Conservation (phyloP, 2,888 invertebrate species). For the Odontocolon sp. region DNA sequence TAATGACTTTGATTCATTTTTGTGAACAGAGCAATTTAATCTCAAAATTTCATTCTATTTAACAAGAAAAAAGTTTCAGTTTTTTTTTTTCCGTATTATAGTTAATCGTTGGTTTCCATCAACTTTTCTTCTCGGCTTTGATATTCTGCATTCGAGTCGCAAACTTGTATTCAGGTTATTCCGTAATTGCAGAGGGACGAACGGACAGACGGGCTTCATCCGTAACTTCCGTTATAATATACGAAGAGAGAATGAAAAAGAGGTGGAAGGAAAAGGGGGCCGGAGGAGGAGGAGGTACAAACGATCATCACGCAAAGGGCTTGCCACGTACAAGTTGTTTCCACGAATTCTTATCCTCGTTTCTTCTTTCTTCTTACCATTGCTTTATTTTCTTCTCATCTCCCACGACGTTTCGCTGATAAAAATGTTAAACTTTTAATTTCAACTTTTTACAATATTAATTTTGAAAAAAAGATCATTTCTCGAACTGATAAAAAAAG, state of each 20-base stretch:
- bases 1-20: too few relatives aligned
- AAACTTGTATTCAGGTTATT: conserved; percentile 42
- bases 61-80: too few relatives aligned
- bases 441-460: background rate
- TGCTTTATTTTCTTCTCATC: conserved; percentile 8
- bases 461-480: background rate
- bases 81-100: too few relatives aligned
- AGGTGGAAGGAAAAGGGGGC: conserved; percentile 7
- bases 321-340: conserved; percentile 13
- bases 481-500: background rate
- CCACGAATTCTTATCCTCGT: conserved; percentile 1
- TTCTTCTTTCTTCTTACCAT: background rate
- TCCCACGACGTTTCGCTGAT: conserved; percentile 30
- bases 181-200: conserved; percentile 54
- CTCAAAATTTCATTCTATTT: too few relatives aligned
- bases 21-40: too few relatives aligned
- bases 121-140: background rate
- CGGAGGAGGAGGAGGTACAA: conserved; percentile 5
- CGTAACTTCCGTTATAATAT: conserved; percentile 57
- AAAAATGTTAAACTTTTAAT: background rate
- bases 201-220: conserved; percentile 47
- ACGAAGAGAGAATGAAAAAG: conserved; percentile 16
- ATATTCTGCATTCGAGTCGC: conserved; percentile 1
- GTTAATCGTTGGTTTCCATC: background rate
- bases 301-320: conserved; percentile 29